Base-by-base conservation (phyloP, 2,113 vertebrate genomes). In the Rhynchomys soricoides region DNA sequence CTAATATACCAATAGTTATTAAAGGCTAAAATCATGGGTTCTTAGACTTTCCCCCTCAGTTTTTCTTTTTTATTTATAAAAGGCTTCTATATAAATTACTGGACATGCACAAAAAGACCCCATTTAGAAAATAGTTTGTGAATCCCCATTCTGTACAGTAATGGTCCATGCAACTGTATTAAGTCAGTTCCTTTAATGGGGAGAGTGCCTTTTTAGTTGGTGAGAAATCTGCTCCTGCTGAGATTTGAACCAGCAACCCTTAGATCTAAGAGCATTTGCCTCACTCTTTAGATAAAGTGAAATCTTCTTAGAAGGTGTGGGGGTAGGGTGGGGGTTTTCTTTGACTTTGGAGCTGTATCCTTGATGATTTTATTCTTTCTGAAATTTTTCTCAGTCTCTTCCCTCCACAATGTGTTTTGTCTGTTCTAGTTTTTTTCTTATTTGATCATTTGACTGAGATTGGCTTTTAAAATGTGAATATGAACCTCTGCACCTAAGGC, bases 61-160 rank as follows among this genome's bases (percentile, higher is more conserved):
- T 95, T 87, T 79, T 19, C 59, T 16, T 70, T 89, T 89, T 96
- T 95, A 94, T 96, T 97, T 96, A 74, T 97, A 96, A 97, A 97
- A 97, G 96, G 91, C 91, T 97, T 95, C 95, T 91, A 26, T 97
- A 94, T 89, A 96, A 97, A 98, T 97, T 97, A 97, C 97, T 97
- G 98, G 93, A 96, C 97, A 98, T 97, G 97, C 94, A 96, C 96
- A 94, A 95, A 93, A 96, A 71, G 43, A 2, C 7, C 92, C 95
- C 97, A 98, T 98, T 97, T 98, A 97, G 96, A 82, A 96, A 82
- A 93, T 96, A 95, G 93, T 97, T 98, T 96, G 91, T 95, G 97
- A 98, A 96, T 90, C 0, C 77, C 77, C 71, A 93, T 97, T 98
- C 97, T 97, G 86, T 92, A 91, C 92, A 78, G 64, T 97, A 98